A percentile compares a stretch with the other conserved stretches of the same genome.
These are phyloP conservation scores for Escarpia spicata DNA, from an alignment of 2,888 invertebrate genomes.

Conservation along the genomic window DNA sequence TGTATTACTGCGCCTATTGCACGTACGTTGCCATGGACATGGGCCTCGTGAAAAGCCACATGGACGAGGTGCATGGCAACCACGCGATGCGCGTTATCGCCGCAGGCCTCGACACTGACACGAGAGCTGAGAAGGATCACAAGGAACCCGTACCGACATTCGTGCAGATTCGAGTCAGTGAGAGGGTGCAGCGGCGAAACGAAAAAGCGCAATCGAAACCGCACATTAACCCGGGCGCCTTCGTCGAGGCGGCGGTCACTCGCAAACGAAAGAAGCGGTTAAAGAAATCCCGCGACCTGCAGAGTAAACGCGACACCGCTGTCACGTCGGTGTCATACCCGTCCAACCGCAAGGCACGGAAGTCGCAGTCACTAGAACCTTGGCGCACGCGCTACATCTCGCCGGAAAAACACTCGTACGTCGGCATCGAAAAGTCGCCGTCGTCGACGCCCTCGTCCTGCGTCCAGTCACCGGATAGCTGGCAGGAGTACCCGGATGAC, in stretches of 20 bases:
- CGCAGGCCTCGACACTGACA: background rate
- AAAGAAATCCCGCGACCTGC: background rate
- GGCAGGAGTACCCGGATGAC: slow-evolving; percentile 12
- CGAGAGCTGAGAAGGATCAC: background rate
- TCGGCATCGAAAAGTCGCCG: background rate
- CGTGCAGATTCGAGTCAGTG: background rate
- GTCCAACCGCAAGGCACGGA: background rate
- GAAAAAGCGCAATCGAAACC: background rate
- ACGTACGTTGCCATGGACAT: background rate
- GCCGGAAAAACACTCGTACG: background rate
- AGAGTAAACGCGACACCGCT: background rate
- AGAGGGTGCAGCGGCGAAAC: background rate
- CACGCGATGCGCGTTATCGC: background rate
- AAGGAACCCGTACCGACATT: background rate
- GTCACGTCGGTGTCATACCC: background rate
- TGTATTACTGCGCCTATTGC: background rate
- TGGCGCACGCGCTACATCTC: background rate
- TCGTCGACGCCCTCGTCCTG: background rate
- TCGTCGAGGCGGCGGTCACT: background rate
- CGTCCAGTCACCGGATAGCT: background rate
- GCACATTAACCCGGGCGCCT: background rate
- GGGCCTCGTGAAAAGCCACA: background rate
- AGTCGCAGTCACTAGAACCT: background rate
- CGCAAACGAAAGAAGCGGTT: background rate
- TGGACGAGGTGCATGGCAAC: background rate